These are phyloP conservation scores for Acanthis flammea DNA, from an alignment of 2,797 vertebrate genomes.

Conservation along the genomic window DNA sequence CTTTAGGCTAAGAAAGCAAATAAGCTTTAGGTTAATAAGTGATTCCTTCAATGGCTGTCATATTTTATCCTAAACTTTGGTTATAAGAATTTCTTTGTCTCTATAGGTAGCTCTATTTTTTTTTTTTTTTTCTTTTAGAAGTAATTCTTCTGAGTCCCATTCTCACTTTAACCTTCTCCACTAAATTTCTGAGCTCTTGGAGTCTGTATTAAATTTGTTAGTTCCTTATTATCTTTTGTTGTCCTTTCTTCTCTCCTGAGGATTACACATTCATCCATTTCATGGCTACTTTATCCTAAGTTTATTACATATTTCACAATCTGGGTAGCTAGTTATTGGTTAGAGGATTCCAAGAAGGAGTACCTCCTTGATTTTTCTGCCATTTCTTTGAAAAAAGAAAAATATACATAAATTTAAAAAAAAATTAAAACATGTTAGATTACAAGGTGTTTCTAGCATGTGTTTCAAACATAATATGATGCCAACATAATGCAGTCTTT, in stretches of 20 bases:
- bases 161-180: not conserved
- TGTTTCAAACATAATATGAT: not conserved
- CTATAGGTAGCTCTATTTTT: not conserved
- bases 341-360: not conserved
- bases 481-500: not conserved
- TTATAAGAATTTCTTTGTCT: not conserved
- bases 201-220: not conserved
- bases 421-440: not conserved
- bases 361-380: not conserved
- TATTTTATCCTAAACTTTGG: not conserved
- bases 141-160: fast-evolving
- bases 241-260: not conserved
- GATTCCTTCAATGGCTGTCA: not conserved
- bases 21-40: not conserved
- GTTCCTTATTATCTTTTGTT: not conserved
- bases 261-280: not conserved
- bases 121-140: not conserved
- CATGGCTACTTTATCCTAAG: not conserved
- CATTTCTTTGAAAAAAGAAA: not conserved
- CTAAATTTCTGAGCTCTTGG: not conserved
- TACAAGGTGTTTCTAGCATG: not conserved
- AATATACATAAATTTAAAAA: fast-evolving
- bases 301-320: not conserved
- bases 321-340: not conserved
- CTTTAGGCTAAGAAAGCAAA: not conserved